These are phyloP conservation scores for Gorsachius goisagi DNA, from an alignment of 2,113 vertebrate genomes.

Conservation along the genomic window DNA sequence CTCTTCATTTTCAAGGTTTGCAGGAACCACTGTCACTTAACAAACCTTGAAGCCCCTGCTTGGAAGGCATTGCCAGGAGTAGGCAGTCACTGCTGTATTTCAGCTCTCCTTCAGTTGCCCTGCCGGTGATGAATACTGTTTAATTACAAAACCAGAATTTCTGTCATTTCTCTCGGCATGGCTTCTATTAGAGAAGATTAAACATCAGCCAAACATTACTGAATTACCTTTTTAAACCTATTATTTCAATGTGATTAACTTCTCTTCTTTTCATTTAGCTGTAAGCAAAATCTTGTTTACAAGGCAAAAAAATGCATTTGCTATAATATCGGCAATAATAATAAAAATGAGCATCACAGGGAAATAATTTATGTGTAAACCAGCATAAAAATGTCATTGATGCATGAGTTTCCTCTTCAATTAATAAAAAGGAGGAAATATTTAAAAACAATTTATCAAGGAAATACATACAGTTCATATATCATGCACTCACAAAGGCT, in stretches of 20 bases:
- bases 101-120: conserved; percentile 59
- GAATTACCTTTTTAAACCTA: conserved; percentile 87
- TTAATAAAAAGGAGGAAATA: conserved; percentile 99
- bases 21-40: background rate
- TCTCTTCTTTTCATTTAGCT: conserved; percentile 83
- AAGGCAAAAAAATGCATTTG: conserved; percentile 76
- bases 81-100: conserved; percentile 23
- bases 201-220: conserved; percentile 77
- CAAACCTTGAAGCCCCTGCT: background rate
- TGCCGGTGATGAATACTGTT: conserved; percentile 78
- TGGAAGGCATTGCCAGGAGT: background rate
- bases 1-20: background rate
- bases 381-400: conserved; percentile 92
- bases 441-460: conserved; percentile 95
- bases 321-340: conserved; percentile 83
- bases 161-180: conserved; percentile 74
- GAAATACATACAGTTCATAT: conserved; percentile 90
- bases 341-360: conserved; percentile 82
- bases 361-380: conserved; percentile 95
- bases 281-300: conserved; percentile 85
- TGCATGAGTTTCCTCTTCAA: conserved; percentile 95
- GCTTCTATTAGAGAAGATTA: conserved; percentile 80
- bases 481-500: conserved; percentile 91
- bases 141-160: conserved; percentile 82
- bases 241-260: conserved; percentile 85